Conservation (phyloP, 2,797 vertebrate species). For the Acipenser ruthenus region DNA sequence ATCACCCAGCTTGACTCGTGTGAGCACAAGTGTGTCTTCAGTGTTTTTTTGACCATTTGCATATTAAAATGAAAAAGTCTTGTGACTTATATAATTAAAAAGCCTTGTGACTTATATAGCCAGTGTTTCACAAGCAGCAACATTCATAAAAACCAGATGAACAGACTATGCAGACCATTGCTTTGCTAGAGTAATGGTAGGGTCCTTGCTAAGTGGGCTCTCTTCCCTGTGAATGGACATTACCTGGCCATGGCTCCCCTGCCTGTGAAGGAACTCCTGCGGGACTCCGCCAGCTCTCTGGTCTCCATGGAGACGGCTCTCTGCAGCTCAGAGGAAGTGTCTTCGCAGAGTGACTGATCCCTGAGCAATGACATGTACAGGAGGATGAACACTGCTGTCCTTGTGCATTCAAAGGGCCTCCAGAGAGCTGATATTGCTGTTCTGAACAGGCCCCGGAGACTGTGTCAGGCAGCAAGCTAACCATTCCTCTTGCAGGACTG, state of each 20-base stretch:
- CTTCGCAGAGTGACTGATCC: slow-evolving; percentile 53
- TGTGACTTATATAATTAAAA: no score
- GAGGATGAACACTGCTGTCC: no score
- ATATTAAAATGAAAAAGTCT: no score
- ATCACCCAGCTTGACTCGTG: no score
- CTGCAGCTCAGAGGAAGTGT: slow-evolving; percentile 50
- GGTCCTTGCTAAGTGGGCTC: neutral
- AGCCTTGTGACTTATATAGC: no score
- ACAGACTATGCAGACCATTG: no score
- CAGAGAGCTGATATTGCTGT: neutral
- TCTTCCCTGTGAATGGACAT: slow-evolving; percentile 13
- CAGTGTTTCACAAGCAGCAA: no score
- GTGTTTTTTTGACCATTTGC: no score
- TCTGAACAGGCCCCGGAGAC: neutral
- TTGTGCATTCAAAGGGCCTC: no score
- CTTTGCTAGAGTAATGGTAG: neutral
- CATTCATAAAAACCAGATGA: no score
- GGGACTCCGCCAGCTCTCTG: slow-evolving; percentile 46
- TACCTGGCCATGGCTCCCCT: slow-evolving; percentile 78
- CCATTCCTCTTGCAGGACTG: neutral
- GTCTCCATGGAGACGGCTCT: slow-evolving; percentile 53
- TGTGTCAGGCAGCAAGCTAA: no score
- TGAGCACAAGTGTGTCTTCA: no score
- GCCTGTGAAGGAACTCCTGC: slow-evolving; percentile 50
- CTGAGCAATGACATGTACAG: slow-evolving; percentile 46